Base-by-base conservation (phyloP, 1,140 invertebrate species). In the Zaprionus lachaisei region DNA sequence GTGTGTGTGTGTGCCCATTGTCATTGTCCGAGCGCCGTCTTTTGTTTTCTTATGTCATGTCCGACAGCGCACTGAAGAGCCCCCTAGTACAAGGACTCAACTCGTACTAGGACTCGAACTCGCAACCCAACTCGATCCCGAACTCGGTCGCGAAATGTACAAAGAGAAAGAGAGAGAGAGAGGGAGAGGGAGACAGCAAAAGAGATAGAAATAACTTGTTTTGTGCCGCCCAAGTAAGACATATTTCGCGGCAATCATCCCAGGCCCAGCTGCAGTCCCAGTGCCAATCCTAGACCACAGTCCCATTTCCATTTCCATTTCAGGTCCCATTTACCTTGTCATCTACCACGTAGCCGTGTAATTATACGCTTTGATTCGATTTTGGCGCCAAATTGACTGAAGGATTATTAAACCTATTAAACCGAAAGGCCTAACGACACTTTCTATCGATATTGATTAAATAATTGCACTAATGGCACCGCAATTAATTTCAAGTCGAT, bases 1-100 rank as follows among this genome's bases (percentile, higher is more conserved):
- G 15, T 17, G 41, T 47, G 41, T 4, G 41, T 67, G 15, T 44
- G 22, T 7, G 24, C 2, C 49, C 28, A n/a, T 63, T 37, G 37
- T 55, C 57, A 69, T 74, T 74, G 72, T 74, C 22, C 34, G 37
- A n/a, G 17, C 44, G 44, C 31, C 34, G 68, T 26, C 73, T 38
- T 65, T 76, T 76, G 73, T 76, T 76, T 65, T 76, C 73, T 66
- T 76, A 76, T 76, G 73, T 76, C 73, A 72, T 76, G 73, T 76
- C 12, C 37, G 73, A 76, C 73, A 76, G 44, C 47, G 37, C 26
- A n/a, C 56, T 64, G 58, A 66, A 74, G 57, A 60, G 41, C 15
- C n/a, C 63, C 44, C 17, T 51, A 20, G 62, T 38, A 71, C 63
- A 37, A 20, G 26, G 66, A 56, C 51, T 37, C 24, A 5, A 56